A percentile compares a stretch with the other conserved stretches of the same genome.
phyloP scores from a whole-genome alignment of 2,113 vertebrate species.

The Hiodon alosoides region DNA sequence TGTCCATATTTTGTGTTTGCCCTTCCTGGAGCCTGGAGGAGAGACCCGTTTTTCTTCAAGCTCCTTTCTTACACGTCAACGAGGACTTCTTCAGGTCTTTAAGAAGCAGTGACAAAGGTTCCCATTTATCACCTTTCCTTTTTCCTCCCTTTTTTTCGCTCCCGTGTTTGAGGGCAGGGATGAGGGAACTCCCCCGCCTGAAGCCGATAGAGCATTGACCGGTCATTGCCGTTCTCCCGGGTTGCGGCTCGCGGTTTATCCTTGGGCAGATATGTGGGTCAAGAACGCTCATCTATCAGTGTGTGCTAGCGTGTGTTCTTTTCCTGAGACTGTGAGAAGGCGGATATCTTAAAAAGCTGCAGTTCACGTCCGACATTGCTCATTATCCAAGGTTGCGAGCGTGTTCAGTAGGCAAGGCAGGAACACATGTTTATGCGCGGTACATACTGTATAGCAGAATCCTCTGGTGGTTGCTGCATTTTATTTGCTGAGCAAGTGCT shows the following conservation, averaged over 20 bases:
- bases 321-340: neutral
- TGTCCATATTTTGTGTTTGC: neutral
- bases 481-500: neutral
- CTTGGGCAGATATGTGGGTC: conserved; percentile 15
- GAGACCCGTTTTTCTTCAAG: neutral
- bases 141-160: neutral
- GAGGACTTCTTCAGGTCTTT: conserved; percentile 3
- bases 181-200: neutral
- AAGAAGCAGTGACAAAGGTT: neutral
- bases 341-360: neutral
- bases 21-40: neutral
- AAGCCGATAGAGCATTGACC: neutral
- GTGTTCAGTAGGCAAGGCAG: neutral
- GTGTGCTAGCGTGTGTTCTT: neutral
- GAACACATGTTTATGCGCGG: neutral
- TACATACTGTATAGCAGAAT: neutral
- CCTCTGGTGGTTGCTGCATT: neutral
- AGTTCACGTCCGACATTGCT: neutral
- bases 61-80: neutral
- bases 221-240: neutral
- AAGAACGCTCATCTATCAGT: conserved; percentile 7
- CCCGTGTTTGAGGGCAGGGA: conserved; percentile 1
- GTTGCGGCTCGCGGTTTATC: neutral
- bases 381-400: neutral
- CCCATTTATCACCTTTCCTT: conserved; percentile 1